Conservation (phyloP, 1,140 invertebrate genomes). For the Pogonomyrmex californicus region DNA sequence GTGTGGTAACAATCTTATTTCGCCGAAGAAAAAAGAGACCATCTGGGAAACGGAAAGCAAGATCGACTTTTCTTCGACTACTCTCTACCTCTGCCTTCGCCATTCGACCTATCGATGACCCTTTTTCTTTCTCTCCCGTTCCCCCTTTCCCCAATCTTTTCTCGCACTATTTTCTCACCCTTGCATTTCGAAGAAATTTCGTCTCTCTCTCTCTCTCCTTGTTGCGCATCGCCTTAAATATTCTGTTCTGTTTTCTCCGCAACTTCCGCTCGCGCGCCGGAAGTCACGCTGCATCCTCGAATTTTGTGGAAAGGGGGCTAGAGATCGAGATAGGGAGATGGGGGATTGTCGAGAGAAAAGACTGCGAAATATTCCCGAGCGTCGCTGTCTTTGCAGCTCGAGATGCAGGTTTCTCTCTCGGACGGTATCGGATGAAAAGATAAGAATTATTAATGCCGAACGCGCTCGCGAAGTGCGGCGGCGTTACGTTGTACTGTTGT, state of each 20-base stretch:
- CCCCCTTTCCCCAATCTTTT: neutral
- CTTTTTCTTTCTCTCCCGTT: neutral
- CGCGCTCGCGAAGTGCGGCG: constrained; percentile 14
- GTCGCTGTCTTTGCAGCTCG: constrained; percentile 23
- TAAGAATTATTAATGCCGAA: constrained; percentile 54
- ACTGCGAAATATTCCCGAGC: constrained; percentile 38
- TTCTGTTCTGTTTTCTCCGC: constrained; percentile 64
- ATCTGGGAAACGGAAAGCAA: constrained; percentile 54
- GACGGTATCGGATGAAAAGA: constrained; percentile 43
- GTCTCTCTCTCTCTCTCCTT: constrained; percentile 2
- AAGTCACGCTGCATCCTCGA: constrained; percentile 50
- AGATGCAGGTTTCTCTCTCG: constrained; percentile 6
- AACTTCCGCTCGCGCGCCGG: constrained; percentile 46
- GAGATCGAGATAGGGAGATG: constrained; percentile 42
- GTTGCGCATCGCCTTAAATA: too few relatives aligned
- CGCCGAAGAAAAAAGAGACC: constrained; percentile 56
- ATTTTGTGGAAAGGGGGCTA: constrained; percentile 33
- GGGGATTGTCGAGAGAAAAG: constrained; percentile 31
- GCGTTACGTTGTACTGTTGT: constrained; percentile 3
- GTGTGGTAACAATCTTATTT: constrained; percentile 77
- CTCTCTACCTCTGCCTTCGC: neutral
- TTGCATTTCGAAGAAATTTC: neutral
- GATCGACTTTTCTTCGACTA: constrained; percentile 53
- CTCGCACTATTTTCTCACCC: neutral
- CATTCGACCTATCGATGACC: constrained; percentile 32